Conservation (phyloP, 1,140 invertebrate genomes). For the Varroa destructor region DNA sequence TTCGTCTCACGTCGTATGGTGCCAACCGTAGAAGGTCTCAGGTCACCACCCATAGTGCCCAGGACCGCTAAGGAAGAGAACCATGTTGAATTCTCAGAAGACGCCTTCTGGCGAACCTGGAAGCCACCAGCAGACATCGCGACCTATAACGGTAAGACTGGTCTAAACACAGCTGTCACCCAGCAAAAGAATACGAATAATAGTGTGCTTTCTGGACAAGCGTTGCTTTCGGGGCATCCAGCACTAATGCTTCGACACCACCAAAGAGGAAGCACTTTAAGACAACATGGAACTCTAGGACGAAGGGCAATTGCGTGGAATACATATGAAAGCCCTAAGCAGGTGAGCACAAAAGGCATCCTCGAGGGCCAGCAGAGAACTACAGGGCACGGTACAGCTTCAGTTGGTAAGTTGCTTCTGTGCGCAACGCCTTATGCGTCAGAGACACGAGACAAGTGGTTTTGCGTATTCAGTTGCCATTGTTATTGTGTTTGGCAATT, state of each 20-base stretch:
- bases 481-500: too few relatives aligned
- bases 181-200: too few relatives aligned
- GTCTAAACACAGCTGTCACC: too few relatives aligned
- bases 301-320: slow-evolving; percentile 4
- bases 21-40: too few relatives aligned
- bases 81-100: neutral
- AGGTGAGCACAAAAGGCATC: slow-evolving; percentile 6
- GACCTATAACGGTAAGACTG: neutral
- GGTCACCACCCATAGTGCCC: too few relatives aligned
- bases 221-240: too few relatives aligned
- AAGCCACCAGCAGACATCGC: slow-evolving; percentile 3
- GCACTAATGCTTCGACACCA: too few relatives aligned
- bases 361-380: slow-evolving; percentile 13
- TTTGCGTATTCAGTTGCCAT: neutral
- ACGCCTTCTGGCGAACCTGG: slow-evolving; percentile 10
- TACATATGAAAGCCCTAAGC: neutral
- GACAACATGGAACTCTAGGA: too few relatives aligned
- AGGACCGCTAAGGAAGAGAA: neutral
- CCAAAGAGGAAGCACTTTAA: too few relatives aligned
- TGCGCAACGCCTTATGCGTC: neutral
- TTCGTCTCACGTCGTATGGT: too few relatives aligned
- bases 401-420: neutral
- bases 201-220: too few relatives aligned
- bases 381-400: neutral
- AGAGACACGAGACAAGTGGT: neutral